These are phyloP conservation scores for Sminthurinus aureus DNA, from an alignment of 2,888 invertebrate species.

Conservation along the genomic window DNA sequence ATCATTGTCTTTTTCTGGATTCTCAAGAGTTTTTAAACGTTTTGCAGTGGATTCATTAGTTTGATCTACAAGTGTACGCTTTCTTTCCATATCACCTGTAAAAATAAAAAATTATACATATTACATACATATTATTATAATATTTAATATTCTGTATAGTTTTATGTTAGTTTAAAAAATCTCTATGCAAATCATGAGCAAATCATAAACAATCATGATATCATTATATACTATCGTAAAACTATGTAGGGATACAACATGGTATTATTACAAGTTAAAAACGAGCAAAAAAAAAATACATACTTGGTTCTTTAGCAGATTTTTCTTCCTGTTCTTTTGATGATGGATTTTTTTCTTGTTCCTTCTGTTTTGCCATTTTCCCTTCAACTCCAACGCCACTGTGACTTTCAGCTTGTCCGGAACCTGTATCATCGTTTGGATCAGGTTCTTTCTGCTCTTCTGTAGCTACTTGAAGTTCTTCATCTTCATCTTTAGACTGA, in stretches of 20 bases:
- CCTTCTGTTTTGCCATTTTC: conserved; percentile 49
- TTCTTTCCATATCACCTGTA: conserved; percentile 55
- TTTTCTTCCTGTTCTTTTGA: conserved; percentile 61
- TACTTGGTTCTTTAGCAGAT: conserved; percentile 56
- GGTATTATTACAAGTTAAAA: no score
- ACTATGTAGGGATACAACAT: no score
- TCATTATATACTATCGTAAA: no score
- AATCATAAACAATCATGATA: no score
- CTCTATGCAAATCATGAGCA: no score
- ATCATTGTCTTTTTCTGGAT: conserved; percentile 61
- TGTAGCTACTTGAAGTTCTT: conserved; percentile 19
- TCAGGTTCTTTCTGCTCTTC: conserved; percentile 47
- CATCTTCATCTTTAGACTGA: neutral
- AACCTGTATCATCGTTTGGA: conserved; percentile 60
- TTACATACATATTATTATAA: conserved; percentile 13
- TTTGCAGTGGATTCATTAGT: conserved; percentile 63
- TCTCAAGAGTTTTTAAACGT: conserved; percentile 67
- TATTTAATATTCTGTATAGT: neutral
- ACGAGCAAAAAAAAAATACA: neutral
- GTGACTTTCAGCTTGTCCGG: conserved; percentile 62
- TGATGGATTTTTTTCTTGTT: conserved; percentile 41
- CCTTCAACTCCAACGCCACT: conserved; percentile 63
- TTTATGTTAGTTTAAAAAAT: no score
- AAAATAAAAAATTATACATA: conserved; percentile 15
- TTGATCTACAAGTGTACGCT: conserved; percentile 52